These are phyloP conservation scores for Scytalopus superciliaris DNA, from an alignment of 2,113 vertebrate species.

Conservation along the genomic window DNA sequence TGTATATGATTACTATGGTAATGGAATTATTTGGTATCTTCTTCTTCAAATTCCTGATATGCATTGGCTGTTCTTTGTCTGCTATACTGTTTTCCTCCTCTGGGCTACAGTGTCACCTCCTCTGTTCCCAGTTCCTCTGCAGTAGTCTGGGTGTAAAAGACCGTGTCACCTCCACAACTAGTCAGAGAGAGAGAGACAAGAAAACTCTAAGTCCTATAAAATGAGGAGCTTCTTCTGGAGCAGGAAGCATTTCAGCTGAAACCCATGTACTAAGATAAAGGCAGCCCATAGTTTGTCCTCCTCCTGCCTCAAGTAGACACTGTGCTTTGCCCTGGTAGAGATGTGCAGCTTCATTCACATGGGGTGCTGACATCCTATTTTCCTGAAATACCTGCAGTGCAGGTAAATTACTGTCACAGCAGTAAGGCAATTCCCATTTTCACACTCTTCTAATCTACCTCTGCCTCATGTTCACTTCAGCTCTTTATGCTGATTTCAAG, in stretches of 20 bases:
- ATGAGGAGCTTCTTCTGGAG: neutral
- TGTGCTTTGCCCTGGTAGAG: neutral
- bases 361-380: neutral
- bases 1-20: neutral
- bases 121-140: neutral
- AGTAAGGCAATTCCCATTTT: neutral
- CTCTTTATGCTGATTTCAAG: neutral
- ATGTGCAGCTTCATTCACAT: neutral
- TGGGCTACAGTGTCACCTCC: neutral
- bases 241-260: neutral
- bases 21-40: neutral
- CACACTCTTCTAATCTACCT: neutral
- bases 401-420: constrained; percentile 12
- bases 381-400: neutral
- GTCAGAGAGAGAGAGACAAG: neutral
- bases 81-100: neutral
- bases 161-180: neutral
- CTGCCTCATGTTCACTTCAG: neutral
- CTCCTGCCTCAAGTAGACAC: neutral
- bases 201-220: neutral
- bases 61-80: neutral
- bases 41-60: neutral
- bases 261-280: neutral
- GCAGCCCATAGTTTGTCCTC: neutral
- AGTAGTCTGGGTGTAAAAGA: neutral